Evolutionary conservation across 2,888 invertebrate species (phyloP), one percentile per base, ranked within the genome.

Genomic region (Omphaloscelis lunosa): DNA sequence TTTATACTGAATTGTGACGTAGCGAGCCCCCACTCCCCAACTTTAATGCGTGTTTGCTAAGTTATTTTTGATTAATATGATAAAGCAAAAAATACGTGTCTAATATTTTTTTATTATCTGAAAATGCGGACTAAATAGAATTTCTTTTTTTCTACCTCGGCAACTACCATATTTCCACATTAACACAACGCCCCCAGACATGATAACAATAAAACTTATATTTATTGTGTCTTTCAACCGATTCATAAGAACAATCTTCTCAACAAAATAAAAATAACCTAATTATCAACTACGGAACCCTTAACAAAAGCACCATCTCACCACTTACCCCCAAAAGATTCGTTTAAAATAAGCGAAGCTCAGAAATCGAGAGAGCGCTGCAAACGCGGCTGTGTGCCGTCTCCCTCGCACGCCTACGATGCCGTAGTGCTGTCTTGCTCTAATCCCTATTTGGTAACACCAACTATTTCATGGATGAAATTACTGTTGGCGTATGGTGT

Each of bases 381-480:
- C 88, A 86, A 90, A 90, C 87, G 80, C 56, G 80, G 80, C 45
- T 62, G 23, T 65, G 15, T 67, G 59, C 67, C 72, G 85, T 92
- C 92, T 89, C 92, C 58, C 91, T 95, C 93, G 88, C 92, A 84
- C 94, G 41, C 82, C 73, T 58, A 27, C 39, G 11, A n/a, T 11
- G 34, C 34, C 56, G 41, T 85, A 78, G 51, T 88, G 83, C 91
- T 79, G 89, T 96, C 96, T 90, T 94, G 59, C 91, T 96, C 96
- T 96, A 95, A 96, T 95, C 96, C 96, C 94, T 95, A 96, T 96
- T 96, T 96, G 96, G 96, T 96, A 96, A 95, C 95, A 94, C 95
- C 96, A 96, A 96, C 96, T 96, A 96, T 96, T 96, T 96, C 96
- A 96, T 95, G 96, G 96, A 96, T 96, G 95, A 96, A 96, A 96